Conservation (phyloP, 1,140 invertebrate species). For the Melitaea cinxia region DNA sequence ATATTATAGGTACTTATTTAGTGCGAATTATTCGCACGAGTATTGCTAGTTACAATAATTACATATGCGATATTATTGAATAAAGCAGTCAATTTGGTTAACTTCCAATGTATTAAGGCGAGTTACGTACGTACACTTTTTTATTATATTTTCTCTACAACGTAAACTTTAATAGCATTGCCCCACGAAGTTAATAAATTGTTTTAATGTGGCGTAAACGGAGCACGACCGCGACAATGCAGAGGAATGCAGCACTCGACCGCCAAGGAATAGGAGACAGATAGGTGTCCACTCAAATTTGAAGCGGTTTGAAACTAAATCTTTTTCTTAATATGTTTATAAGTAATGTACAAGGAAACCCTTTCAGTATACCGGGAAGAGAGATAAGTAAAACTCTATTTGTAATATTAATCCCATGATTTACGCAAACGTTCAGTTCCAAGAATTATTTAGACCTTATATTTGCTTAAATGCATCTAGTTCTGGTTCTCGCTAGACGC, state of each 20-base stretch:
- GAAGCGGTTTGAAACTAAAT: too few species aligned
- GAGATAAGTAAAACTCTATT: too few species aligned
- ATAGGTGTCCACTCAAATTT: background rate
- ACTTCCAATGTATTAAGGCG: too few species aligned
- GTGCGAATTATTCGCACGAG: too few species aligned
- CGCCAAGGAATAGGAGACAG: slow-evolving; percentile 27
- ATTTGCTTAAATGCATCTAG: background rate
- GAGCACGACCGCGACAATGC: slow-evolving; percentile 50
- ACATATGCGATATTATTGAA: background rate
- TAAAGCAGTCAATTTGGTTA: background rate
- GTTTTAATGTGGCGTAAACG: slow-evolving; percentile 55
- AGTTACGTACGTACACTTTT: background rate
- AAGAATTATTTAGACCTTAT: background rate
- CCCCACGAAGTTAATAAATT: slow-evolving; percentile 51
- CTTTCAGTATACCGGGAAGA: too few species aligned
- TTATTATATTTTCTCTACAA: background rate
- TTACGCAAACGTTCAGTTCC: background rate
- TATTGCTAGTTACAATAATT: too few species aligned
- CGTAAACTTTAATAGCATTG: background rate
- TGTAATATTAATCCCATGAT: too few species aligned
- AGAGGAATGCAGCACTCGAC: slow-evolving; percentile 51
- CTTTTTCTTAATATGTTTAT: too few species aligned
- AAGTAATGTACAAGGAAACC: too few species aligned
- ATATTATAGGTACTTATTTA: too few species aligned
- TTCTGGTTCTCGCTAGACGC: background rate